These are phyloP conservation scores for Lagodon rhomboides DNA, from an alignment of 2,797 vertebrate genomes.

Conservation along the genomic window DNA sequence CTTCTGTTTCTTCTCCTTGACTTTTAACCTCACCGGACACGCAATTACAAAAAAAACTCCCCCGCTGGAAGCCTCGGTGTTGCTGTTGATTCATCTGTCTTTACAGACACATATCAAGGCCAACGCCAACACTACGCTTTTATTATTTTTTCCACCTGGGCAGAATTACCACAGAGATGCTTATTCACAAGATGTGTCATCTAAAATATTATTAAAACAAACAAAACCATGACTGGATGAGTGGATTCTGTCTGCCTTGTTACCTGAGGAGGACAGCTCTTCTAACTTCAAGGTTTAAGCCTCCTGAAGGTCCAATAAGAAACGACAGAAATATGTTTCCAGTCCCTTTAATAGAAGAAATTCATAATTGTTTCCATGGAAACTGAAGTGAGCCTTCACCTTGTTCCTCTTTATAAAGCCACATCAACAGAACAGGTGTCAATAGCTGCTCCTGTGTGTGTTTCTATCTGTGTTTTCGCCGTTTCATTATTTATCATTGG, in stretches of 20 bases:
- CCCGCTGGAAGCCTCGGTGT: conserved; percentile 7
- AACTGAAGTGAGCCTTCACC: conserved; percentile 47
- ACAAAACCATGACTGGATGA: no score
- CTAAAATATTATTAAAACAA: no score
- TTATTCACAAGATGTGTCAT: neutral
- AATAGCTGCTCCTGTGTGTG: neutral
- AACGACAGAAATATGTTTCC: conserved; percentile 15
- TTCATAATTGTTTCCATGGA: conserved; percentile 62
- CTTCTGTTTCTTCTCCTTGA: neutral
- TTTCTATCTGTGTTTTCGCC: neutral
- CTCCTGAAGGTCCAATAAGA: neutral
- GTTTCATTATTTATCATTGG: conserved; percentile 40
- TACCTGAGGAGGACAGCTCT: neutral
- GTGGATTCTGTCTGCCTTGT: neutral
- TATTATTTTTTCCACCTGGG: conserved; percentile 1
- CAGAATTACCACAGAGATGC: neutral
- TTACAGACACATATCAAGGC: conserved; percentile 26
- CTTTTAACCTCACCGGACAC: conserved; percentile 13
- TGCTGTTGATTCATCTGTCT: conserved; percentile 21
- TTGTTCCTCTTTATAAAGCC: conserved; percentile 6
- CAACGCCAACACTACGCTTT: conserved; percentile 3
- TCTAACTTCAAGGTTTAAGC: neutral
- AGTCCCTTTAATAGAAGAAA: conserved; percentile 18
- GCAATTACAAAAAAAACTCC: conserved; percentile 35
- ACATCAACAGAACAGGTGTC: conserved; percentile 23